Conservation (phyloP, 2,888 invertebrate species). For the Zelleria hepariella region DNA sequence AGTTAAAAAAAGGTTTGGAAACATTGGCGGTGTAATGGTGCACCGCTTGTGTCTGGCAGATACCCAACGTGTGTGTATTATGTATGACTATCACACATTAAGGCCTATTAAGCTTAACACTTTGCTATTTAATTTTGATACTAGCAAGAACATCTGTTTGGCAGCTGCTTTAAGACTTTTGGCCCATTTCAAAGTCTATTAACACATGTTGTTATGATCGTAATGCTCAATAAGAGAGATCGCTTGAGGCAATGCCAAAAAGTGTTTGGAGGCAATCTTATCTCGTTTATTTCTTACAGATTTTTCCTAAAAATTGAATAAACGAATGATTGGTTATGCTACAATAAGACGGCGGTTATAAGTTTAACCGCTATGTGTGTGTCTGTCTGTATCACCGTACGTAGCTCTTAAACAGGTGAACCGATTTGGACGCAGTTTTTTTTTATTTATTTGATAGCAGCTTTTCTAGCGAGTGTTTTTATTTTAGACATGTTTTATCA, state of each 20-base stretch:
- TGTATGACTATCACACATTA: neutral
- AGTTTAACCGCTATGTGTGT: no score
- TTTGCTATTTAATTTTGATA: conserved; percentile 22
- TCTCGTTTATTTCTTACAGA: neutral
- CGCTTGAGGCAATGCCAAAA: neutral
- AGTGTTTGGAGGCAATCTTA: neutral
- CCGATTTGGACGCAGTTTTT: no score
- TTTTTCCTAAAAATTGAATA: neutral
- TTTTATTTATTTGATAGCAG: no score
- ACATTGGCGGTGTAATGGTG: no score
- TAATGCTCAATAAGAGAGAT: conserved; percentile 7
- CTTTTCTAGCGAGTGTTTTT: no score
- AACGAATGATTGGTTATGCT: no score
- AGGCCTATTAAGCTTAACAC: conserved; percentile 19
- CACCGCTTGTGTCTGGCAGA: neutral
- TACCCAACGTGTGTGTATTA: neutral
- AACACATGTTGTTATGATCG: conserved; percentile 31
- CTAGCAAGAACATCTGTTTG: conserved; percentile 35
- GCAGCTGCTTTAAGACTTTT: conserved; percentile 32
- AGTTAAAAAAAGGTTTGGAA: no score
- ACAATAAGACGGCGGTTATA: no score
- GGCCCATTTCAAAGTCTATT: conserved; percentile 30
- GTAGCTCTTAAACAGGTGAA: no score
- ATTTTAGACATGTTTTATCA: no score
- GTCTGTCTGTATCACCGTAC: no score